Conservation (phyloP, 2,797 vertebrate genomes). For the Halcyon leucocephala region DNA sequence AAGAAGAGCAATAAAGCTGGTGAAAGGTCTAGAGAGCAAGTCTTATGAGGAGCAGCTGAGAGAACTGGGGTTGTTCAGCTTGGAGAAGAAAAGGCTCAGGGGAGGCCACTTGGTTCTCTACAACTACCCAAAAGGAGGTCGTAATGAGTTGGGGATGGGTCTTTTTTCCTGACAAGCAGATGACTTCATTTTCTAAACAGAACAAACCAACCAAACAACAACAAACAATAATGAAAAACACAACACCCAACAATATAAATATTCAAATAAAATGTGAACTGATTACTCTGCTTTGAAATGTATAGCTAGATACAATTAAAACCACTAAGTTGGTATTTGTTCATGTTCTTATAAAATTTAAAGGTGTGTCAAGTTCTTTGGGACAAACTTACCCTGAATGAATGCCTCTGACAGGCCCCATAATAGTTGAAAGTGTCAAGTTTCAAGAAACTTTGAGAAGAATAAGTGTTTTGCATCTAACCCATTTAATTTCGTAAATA, state of each 20-base stretch:
- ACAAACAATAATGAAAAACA: too few relatives aligned
- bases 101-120: neutral
- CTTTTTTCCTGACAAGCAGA: neutral
- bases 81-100: neutral
- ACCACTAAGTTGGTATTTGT: neutral
- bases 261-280: neutral
- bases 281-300: neutral
- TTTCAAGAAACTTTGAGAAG: neutral
- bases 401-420: neutral
- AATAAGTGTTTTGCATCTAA: neutral
- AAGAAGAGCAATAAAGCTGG: neutral
- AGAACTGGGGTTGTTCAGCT: neutral
- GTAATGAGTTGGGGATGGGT: rapidly evolving
- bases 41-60: rapidly evolving
- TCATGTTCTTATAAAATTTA: neutral
- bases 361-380: neutral
- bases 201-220: too few relatives aligned
- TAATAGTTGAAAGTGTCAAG: neutral
- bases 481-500: neutral
- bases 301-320: neutral
- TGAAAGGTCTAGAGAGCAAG: neutral
- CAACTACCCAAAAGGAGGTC: neutral
- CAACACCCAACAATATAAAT: too few relatives aligned
- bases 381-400: neutral
- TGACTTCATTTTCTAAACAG: neutral